Conservation (phyloP, 37 sponge, comb jelly and placozoan species). For the Halisarca cf. caerulea region DNA sequence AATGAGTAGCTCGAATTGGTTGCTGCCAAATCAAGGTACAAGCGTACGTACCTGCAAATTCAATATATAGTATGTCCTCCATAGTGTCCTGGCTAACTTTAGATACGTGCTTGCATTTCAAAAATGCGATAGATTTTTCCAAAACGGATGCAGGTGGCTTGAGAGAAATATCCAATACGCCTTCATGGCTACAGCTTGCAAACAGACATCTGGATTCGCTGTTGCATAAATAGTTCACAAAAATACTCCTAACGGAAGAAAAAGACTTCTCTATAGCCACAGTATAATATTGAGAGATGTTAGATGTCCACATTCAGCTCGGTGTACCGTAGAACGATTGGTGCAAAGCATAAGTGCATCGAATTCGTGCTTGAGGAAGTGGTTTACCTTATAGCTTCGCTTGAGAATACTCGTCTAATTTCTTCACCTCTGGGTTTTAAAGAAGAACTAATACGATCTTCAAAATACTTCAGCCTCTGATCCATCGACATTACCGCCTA, state of each 20-base stretch:
- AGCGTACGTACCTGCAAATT: constrained; percentile 32
- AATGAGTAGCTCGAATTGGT: too few species aligned
- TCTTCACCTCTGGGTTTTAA: constrained; percentile 76
- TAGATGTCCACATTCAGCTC: too few species aligned
- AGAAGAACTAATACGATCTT: constrained; percentile 79
- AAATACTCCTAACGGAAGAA: constrained; percentile 44
- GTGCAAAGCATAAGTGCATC: too few species aligned
- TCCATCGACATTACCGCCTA: constrained; percentile 90
- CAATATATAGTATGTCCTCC: constrained; percentile 73
- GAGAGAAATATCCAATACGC: constrained; percentile 33
- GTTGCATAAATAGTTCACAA: constrained; percentile 84
- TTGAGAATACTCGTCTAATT: constrained; percentile 46
- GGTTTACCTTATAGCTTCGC: constrained; percentile 56
- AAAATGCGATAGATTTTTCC: constrained; percentile 74
- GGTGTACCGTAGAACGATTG: too few species aligned
- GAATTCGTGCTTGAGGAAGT: background rate
- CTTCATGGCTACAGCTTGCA: constrained; percentile 34
- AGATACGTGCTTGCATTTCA: constrained; percentile 84
- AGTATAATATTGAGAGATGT: too few species aligned
- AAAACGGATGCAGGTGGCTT: constrained; percentile 34
- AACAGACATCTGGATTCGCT: constrained; percentile 72
- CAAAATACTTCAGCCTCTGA: constrained; percentile 85
- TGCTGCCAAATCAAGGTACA: too few species aligned
- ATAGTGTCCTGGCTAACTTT: constrained; percentile 80
- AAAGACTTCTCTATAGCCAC: background rate